phyloP scores from a whole-genome alignment of 2,888 invertebrate species.

The Xanthorhoe designata region DNA sequence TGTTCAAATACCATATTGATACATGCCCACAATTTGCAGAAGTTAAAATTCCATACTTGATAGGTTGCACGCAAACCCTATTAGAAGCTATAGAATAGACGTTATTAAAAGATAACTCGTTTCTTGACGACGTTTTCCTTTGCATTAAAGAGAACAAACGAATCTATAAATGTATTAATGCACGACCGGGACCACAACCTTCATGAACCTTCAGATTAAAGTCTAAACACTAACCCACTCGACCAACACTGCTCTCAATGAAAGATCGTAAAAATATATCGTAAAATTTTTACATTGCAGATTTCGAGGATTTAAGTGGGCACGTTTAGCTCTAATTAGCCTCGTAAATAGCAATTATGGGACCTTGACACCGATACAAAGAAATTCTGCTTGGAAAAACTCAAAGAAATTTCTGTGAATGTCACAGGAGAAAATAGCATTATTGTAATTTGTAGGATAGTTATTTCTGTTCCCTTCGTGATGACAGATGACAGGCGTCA shows the following conservation, averaged over 20 bases:
- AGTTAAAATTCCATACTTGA: too few species aligned
- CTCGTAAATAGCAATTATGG: constrained; percentile 45
- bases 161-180: too few species aligned
- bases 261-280: constrained; percentile 34
- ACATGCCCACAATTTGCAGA: too few species aligned
- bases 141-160: too few species aligned
- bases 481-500: constrained; percentile 48
- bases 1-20: too few species aligned
- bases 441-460: constrained; percentile 48
- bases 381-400: constrained; percentile 63
- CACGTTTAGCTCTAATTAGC: constrained; percentile 44
- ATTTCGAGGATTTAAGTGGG: constrained; percentile 40
- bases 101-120: too few species aligned
- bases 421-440: constrained; percentile 64
- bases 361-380: constrained; percentile 71
- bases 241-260: constrained; percentile 9
- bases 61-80: too few species aligned
- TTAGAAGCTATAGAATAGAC: too few species aligned
- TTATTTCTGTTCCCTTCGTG: constrained; percentile 58
- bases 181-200: too few species aligned
- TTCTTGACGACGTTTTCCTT: too few species aligned
- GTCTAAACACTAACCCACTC: neutral
- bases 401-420: constrained; percentile 56
- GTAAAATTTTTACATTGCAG: constrained; percentile 37
- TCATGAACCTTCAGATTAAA: too few species aligned